A percentile compares a stretch with the other conserved stretches of the same genome.
These are phyloP conservation scores for Esperia sulphurella DNA, from an alignment of 2,888 invertebrate species.

Conservation along the genomic window DNA sequence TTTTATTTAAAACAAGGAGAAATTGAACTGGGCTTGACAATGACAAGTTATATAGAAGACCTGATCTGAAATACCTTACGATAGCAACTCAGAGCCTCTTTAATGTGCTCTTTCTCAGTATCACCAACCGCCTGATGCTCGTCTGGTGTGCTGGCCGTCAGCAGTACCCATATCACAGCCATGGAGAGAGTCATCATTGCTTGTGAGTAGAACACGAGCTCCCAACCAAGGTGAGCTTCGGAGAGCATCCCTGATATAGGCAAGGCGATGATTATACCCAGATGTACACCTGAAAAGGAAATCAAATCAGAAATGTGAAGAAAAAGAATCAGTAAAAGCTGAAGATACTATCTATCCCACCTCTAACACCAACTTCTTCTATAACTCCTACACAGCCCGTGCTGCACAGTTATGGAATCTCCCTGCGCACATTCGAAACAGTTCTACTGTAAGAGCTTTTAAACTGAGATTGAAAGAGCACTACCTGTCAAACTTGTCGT, in stretches of 20 bases:
- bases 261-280: constrained; percentile 50
- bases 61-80: constrained; percentile 38
- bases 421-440: too few relatives aligned
- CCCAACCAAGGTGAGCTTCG: constrained; percentile 52
- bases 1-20: too few relatives aligned
- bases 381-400: too few relatives aligned
- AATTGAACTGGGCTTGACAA: too few relatives aligned
- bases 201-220: constrained; percentile 54
- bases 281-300: constrained; percentile 37
- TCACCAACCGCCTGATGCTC: constrained; percentile 58
- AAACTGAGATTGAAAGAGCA: too few relatives aligned
- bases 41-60: too few relatives aligned
- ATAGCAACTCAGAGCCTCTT: constrained; percentile 37
- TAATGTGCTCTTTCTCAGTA: constrained; percentile 55
- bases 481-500: too few relatives aligned
- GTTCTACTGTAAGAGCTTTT: too few relatives aligned
- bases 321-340: too few relatives aligned
- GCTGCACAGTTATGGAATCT: too few relatives aligned
- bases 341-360: too few relatives aligned
- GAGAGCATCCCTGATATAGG: constrained; percentile 46
- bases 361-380: too few relatives aligned
- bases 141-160: constrained; percentile 52
- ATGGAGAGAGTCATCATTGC: constrained; percentile 52
- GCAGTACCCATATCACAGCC: constrained; percentile 44
- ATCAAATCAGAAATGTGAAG: background rate